phyloP scores from a whole-genome alignment of 1,140 invertebrate species.

The Trachelipus rathkii region DNA sequence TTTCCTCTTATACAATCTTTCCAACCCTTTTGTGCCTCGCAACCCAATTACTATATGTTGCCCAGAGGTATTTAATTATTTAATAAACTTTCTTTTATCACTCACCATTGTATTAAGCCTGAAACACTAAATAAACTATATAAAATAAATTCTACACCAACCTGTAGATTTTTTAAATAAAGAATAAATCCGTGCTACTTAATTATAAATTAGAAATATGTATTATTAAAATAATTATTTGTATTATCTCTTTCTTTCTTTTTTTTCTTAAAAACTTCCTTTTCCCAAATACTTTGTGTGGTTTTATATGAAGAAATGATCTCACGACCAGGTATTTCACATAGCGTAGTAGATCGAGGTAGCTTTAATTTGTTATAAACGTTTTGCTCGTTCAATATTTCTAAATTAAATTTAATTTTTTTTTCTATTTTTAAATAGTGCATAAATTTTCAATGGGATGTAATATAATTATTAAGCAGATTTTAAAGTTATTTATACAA shows the following conservation, averaged over 20 bases:
- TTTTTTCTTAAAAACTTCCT: background rate
- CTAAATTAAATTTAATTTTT: background rate
- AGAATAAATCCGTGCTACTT: background rate
- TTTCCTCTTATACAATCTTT: too few species aligned
- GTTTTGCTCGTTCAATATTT: background rate
- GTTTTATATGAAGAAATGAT: constrained; percentile 4
- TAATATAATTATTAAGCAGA: background rate
- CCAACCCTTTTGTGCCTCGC: too few species aligned
- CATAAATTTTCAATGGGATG: too few species aligned
- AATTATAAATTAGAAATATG: background rate
- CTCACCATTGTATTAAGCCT: too few species aligned
- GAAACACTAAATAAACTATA: too few species aligned
- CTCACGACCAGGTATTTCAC: constrained; percentile 8
- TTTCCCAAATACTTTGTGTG: background rate
- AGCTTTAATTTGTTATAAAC: background rate
- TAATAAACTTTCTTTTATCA: too few species aligned
- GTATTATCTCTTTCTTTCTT: background rate
- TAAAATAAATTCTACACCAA: too few species aligned
- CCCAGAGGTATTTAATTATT: too few species aligned
- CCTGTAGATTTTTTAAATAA: too few species aligned
- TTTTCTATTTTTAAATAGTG: too few species aligned
- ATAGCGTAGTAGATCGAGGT: background rate
- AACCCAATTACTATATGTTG: too few species aligned
- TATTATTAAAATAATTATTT: constrained; percentile 1
- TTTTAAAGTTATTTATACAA: background rate